Base-by-base conservation (phyloP, 1,140 invertebrate species). In the Diorhabda carinulata region DNA sequence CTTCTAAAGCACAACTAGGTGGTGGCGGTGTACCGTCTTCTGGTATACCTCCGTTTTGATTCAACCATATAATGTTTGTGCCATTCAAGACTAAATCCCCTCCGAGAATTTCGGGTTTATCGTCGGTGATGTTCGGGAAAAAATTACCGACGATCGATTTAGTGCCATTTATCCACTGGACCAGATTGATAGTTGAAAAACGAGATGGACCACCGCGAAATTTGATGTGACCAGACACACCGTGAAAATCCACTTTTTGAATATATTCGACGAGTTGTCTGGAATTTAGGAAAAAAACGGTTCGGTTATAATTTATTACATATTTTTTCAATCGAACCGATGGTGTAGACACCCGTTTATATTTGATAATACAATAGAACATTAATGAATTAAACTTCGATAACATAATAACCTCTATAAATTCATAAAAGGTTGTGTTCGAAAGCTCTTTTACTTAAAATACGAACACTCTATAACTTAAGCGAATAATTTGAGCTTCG, bases 201-300 rank as follows among this genome's bases (percentile, higher is more conserved):
- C 92, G 82, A 2, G 92, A 92, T 5, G 90, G 86, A 0, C 87
- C 87, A 0, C 86, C 86, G 3, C 84, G 76, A 78, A 94, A 95
- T 68, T 86, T 85, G 3, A 95, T 89, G 47, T 84, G 81, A 0
- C 93, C 93, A 2, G 92, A 92, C 1, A 94, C 90, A 3, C 93
- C 92, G 43, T 87, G 76, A 76, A 94, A 94, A 74, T 91, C 85
- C 0, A 89, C 90, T 64, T 83, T 76, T 57, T 83, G 78, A 45
- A 90, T 84, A 3, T 88, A 78, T 40, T 86, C 77, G 1, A 85
- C 84, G 25, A 88, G 79, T 70, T 83, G 80, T 59, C 85, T 85
- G 61, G 40, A 82, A 82, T 68, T 61, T 62, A 10, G 25, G 25
- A 25, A 25, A 25, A 25, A 25, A 25, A 25, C 25, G 25, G 25